These are phyloP conservation scores for Melanotaenia parkinsoni DNA, from an alignment of 2,797 vertebrate species.

Conservation along the genomic window DNA sequence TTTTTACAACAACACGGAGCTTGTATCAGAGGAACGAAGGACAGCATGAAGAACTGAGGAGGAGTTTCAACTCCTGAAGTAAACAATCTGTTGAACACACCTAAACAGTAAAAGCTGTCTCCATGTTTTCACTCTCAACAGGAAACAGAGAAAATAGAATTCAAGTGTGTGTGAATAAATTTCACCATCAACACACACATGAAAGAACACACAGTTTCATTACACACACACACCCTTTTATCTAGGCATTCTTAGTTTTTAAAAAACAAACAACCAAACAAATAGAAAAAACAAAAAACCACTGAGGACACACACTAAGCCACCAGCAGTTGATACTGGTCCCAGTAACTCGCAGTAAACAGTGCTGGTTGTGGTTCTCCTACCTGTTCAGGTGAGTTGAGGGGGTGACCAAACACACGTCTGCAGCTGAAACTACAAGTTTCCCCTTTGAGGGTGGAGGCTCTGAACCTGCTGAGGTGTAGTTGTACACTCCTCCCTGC, in stretches of 20 bases:
- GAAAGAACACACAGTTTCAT: no score
- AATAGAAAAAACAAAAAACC: no score
- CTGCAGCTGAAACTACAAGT: background rate
- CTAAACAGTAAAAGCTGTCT: no score
- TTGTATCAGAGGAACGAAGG: no score
- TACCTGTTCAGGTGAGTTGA: constrained; percentile 54
- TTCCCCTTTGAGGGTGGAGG: constrained; percentile 31
- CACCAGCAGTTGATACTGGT: constrained; percentile 7
- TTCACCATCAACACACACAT: no score
- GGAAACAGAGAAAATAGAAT: no score
- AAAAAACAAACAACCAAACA: background rate
- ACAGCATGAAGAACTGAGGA: background rate
- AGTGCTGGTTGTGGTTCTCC: constrained; percentile 6
- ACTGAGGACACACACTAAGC: background rate
- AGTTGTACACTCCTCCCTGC: background rate
- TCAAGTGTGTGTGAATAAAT: no score
- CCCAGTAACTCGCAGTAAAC: background rate
- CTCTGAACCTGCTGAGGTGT: background rate
- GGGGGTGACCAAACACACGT: background rate
- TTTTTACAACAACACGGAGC: no score
- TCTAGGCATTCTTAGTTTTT: no score
- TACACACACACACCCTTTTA: background rate
- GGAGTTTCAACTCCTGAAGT: no score
- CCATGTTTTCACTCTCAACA: no score
- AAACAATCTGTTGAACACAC: no score